phyloP scores from a whole-genome alignment of 2,888 invertebrate species.

The Eupithecia subumbrata region DNA sequence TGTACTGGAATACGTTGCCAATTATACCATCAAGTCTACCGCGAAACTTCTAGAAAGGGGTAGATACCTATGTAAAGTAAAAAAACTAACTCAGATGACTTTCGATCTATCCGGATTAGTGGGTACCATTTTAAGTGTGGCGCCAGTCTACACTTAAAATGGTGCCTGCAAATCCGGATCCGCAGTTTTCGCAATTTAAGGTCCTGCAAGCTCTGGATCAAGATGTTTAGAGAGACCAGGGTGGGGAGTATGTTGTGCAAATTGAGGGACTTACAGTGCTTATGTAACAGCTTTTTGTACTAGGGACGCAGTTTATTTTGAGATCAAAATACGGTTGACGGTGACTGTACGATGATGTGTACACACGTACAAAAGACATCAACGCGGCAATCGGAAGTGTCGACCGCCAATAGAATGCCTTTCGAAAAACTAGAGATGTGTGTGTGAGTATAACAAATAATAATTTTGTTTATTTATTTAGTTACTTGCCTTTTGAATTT shows the following conservation, averaged over 20 bases:
- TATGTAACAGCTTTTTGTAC: too few relatives aligned
- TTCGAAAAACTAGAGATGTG: slow-evolving; percentile 28
- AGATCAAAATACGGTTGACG: background rate
- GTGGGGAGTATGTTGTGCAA: background rate
- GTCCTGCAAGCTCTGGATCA: background rate
- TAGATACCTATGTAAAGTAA: background rate
- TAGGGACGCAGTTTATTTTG: background rate
- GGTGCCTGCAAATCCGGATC: too few relatives aligned
- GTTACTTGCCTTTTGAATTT: background rate
- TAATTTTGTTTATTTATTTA: background rate
- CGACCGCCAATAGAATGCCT: slow-evolving; percentile 23
- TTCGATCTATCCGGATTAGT: too few relatives aligned
- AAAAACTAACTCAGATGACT: too few relatives aligned
- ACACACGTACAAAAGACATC: slow-evolving; percentile 35
- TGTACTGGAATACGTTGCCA: background rate
- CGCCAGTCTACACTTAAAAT: too few relatives aligned
- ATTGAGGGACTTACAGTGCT: background rate
- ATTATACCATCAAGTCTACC: background rate
- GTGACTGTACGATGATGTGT: slow-evolving; percentile 8
- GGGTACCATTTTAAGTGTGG: background rate
- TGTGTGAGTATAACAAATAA: background rate
- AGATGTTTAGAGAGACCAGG: background rate
- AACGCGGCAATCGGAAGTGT: slow-evolving; percentile 31
- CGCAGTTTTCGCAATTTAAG: background rate
- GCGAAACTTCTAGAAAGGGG: too few relatives aligned